Evolutionary conservation across 2,888 invertebrate species (phyloP).

Genomic region (Liopterus haemorrhoidalis): DNA sequence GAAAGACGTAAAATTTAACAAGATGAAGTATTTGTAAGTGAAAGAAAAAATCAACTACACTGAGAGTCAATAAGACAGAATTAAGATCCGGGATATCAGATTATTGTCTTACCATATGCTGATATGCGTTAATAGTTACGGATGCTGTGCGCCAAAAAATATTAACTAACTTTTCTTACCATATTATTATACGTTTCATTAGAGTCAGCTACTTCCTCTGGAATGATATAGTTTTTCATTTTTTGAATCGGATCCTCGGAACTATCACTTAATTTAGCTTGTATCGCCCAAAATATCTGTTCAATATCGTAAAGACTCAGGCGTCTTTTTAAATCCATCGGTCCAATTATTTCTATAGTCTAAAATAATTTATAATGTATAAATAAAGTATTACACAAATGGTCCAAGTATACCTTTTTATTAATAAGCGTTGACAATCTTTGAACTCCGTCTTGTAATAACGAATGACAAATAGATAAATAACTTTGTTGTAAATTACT

Average conservation of each 20-base stretch:
- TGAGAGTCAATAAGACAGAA: neutral
- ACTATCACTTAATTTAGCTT: constrained; percentile 65
- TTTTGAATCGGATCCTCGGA: constrained; percentile 65
- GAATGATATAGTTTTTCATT: constrained; percentile 61
- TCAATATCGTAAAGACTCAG: constrained; percentile 75
- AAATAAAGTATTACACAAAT: constrained; percentile 2
- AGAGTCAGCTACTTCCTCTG: constrained; percentile 35
- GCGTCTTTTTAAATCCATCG: constrained; percentile 51
- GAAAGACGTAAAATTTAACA: too few relatives aligned
- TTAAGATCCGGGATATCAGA: too few relatives aligned
- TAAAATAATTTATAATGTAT: constrained; percentile 30
- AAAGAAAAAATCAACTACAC: constrained; percentile 28
- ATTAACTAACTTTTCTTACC: constrained; percentile 37
- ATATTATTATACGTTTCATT: constrained; percentile 37
- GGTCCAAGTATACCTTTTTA: constrained; percentile 53
- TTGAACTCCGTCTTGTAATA: constrained; percentile 67
- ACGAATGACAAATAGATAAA: constrained; percentile 71
- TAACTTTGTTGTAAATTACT: constrained; percentile 72
- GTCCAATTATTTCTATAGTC: constrained; percentile 42
- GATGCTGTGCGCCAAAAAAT: neutral
- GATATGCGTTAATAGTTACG: neutral
- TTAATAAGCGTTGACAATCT: constrained; percentile 63
- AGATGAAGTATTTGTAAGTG: too few relatives aligned
- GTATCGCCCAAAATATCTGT: constrained; percentile 76
- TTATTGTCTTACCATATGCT: too few relatives aligned